phyloP scores from a whole-genome alignment of 2,888 invertebrate species.

The Eupelmus urozonus region DNA sequence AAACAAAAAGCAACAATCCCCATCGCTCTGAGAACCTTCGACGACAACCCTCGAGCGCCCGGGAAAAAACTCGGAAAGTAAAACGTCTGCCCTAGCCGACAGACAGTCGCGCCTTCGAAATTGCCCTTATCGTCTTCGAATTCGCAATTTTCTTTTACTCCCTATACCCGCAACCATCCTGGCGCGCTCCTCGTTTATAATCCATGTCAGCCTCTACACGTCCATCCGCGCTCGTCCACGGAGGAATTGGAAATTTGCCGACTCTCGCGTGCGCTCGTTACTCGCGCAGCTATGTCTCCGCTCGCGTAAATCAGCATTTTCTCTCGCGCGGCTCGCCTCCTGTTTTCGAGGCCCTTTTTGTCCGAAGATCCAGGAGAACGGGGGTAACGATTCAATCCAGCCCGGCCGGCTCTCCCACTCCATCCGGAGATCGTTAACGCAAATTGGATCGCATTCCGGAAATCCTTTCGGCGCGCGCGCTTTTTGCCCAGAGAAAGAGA shows the following conservation, averaged over 20 bases:
- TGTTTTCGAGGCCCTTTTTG: too few relatives aligned
- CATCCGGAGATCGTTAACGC: conserved; percentile 64
- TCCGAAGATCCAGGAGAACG: background rate
- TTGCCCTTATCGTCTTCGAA: conserved; percentile 8
- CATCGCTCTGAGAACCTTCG: too few relatives aligned
- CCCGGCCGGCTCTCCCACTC: background rate
- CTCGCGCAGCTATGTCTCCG: background rate
- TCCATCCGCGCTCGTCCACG: background rate
- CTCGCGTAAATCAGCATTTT: conserved; percentile 27
- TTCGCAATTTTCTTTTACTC: conserved; percentile 6
- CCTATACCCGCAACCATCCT: background rate
- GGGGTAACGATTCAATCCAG: conserved; percentile 53
- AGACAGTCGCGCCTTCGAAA: conserved; percentile 22
- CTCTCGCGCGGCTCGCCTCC: background rate
- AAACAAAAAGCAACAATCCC: too few relatives aligned
- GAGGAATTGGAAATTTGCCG: conserved; percentile 43
- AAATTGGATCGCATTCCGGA: conserved; percentile 69
- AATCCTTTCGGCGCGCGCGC: conserved; percentile 48
- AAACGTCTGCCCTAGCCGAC: conserved; percentile 19
- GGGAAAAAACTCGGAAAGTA: conserved; percentile 29
- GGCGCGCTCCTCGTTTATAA: background rate
- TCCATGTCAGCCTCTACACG: background rate
- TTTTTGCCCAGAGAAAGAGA: background rate
- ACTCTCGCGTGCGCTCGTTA: conserved; percentile 22
- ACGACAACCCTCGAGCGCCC: too few relatives aligned